Conservation (phyloP, 2,797 vertebrate species). For the Smutsia gigantea region DNA sequence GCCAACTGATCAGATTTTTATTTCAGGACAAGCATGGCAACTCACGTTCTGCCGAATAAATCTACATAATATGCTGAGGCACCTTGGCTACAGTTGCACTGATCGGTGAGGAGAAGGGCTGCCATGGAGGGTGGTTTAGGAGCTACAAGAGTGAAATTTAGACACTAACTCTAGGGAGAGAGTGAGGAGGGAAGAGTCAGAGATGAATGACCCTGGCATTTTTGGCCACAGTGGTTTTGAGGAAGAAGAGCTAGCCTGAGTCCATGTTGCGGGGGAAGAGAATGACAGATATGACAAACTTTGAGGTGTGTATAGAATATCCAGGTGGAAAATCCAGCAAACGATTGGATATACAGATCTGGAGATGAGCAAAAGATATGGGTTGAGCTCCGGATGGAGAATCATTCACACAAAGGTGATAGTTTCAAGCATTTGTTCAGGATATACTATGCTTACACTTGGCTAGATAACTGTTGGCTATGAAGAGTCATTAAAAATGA, state of each 20-base stretch:
- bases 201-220: background rate
- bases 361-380: background rate
- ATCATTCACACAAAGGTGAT: background rate
- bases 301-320: background rate
- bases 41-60: fast-evolving
- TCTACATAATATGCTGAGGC: background rate
- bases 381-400: background rate
- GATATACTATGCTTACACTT: background rate
- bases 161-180: background rate
- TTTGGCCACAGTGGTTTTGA: background rate
- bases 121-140: too few relatives aligned
- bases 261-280: fast-evolving
- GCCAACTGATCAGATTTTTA: background rate
- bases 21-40: background rate
- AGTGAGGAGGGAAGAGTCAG: background rate
- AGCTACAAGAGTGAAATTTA: background rate
- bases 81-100: background rate
- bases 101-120: background rate
- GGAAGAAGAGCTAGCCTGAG: background rate
- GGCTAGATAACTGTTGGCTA: background rate
- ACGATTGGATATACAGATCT: background rate
- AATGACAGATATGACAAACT: background rate
- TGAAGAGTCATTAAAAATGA: background rate
- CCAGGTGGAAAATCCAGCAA: background rate
- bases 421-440: background rate